Conservation (phyloP, 64 coral and sea anemone genomes). For the Trachythela sp. region DNA sequence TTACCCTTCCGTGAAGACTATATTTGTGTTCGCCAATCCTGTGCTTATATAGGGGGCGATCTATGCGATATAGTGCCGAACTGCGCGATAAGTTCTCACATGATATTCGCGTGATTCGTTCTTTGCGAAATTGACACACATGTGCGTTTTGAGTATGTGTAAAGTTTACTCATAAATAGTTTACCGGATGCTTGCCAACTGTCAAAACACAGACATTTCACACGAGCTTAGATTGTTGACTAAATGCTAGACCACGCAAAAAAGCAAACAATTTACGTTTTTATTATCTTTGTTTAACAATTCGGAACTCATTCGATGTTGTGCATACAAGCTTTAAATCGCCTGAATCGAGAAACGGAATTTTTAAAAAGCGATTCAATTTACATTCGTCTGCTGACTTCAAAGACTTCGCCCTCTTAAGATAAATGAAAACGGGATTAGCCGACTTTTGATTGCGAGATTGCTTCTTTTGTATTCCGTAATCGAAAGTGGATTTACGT, state of each 20-base stretch:
- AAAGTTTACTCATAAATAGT: constrained; percentile 4
- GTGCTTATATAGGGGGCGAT: no score
- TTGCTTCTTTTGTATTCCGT: neutral
- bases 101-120: neutral
- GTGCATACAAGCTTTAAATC: neutral
- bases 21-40: no score
- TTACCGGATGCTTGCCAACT: neutral
- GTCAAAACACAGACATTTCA: neutral
- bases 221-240: neutral
- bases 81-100: no score
- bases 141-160: neutral
- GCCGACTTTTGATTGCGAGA: neutral
- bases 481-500: neutral
- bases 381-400: neutral
- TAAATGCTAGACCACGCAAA: neutral
- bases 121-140: neutral
- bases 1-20: no score
- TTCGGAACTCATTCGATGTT: neutral
- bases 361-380: neutral
- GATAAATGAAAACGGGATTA: neutral
- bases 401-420: neutral
- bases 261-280: constrained; percentile 12
- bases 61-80: no score
- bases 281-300: neutral
- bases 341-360: neutral